Conservation (phyloP, 2,113 vertebrate genomes). For the Cercopithecus mona region DNA sequence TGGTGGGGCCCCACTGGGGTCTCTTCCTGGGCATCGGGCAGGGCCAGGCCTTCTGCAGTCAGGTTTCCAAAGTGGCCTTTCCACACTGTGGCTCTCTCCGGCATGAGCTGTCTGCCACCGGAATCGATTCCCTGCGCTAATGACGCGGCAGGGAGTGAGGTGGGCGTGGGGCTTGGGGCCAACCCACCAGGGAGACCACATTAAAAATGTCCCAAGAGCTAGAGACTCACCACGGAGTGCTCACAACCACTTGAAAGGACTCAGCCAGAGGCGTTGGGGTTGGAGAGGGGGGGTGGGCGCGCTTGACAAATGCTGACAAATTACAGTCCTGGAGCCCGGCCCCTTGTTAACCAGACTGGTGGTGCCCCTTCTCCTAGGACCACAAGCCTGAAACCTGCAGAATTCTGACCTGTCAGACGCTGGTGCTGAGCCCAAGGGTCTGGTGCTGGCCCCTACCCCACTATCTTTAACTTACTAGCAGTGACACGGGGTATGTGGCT, state of each 20-base stretch:
- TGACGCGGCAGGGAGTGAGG: background rate
- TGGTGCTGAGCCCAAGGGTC: background rate
- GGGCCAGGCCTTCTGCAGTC: background rate
- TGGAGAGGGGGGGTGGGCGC: background rate
- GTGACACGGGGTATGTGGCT: background rate
- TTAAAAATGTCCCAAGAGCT: constrained; percentile 38
- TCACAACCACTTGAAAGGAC: constrained; percentile 61
- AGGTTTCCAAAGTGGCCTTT: background rate
- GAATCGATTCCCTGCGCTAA: background rate
- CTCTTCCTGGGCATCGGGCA: background rate
- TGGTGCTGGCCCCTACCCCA: too few species aligned
- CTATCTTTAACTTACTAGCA: background rate
- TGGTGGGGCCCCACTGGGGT: background rate
- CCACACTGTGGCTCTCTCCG: background rate
- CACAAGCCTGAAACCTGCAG: background rate
- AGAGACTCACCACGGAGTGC: background rate
- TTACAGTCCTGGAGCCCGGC: background rate
- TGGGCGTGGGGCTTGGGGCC: background rate
- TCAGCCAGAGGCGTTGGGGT: background rate
- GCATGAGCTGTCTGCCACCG: background rate
- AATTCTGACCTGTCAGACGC: background rate
- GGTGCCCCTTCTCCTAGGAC: background rate
- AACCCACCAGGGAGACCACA: constrained; percentile 39
- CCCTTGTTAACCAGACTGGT: background rate
- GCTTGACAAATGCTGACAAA: background rate